These are phyloP conservation scores for Antidorcas marsupialis DNA, from an alignment of 2,113 vertebrate genomes.

Conservation along the genomic window DNA sequence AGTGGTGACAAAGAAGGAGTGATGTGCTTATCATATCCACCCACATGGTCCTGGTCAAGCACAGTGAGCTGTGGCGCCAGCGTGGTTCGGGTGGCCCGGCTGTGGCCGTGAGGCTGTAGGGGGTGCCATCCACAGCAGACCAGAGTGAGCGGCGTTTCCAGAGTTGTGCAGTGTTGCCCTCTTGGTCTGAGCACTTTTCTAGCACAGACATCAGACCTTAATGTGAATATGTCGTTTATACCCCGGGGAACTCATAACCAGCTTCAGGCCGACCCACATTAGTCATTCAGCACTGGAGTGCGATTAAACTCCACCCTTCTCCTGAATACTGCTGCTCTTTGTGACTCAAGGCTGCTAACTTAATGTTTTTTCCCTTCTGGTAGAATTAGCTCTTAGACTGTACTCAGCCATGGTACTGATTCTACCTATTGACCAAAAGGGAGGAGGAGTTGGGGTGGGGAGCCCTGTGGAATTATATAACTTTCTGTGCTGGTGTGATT, in stretches of 20 bases:
- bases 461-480: background rate
- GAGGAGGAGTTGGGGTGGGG: background rate
- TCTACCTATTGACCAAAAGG: background rate
- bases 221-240: background rate
- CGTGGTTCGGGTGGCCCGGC: background rate
- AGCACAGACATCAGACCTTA: background rate
- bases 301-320: background rate
- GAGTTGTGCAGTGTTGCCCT: background rate
- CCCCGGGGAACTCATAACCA: background rate
- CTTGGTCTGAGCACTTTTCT: background rate
- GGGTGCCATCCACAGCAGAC: background rate
- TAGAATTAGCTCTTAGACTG: background rate
- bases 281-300: background rate
- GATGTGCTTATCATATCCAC: background rate
- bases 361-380: background rate
- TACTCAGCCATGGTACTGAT: background rate
- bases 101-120: background rate
- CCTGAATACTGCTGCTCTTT: background rate
- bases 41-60: background rate
- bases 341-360: background rate
- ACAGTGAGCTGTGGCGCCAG: background rate
- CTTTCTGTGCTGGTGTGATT: background rate
- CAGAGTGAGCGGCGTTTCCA: too few species aligned
- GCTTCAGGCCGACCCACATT: background rate
- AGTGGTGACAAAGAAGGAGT: background rate